A percentile compares a stretch with the other conserved stretches of the same genome.
Evolutionary conservation across 1,140 invertebrate species (phyloP).

Genomic region (Drosophila neocordata): DNA sequence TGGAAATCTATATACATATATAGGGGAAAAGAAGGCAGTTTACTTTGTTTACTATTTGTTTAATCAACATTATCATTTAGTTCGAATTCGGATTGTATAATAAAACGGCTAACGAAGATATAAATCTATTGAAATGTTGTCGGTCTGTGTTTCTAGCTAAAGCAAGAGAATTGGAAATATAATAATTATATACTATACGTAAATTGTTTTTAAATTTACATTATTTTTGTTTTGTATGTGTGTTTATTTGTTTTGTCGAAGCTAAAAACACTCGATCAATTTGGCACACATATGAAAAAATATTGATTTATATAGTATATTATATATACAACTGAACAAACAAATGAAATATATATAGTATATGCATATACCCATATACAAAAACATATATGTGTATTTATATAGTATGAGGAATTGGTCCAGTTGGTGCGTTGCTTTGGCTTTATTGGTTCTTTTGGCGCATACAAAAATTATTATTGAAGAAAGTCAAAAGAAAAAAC

Average conservation of each 20-base stretch:
- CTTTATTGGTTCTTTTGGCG: constrained; percentile 61
- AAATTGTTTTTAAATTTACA: constrained; percentile 69
- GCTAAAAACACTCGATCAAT: constrained; percentile 11
- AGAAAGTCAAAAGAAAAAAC: constrained; percentile 12
- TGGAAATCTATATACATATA: too few relatives aligned
- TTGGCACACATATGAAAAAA: background rate
- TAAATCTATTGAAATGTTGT: background rate
- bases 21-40: too few relatives aligned
- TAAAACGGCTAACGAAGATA: too few relatives aligned
- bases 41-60: too few relatives aligned
- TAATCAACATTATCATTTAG: too few relatives aligned
- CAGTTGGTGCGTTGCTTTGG: constrained; percentile 68
- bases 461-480: constrained; percentile 46
- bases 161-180: background rate
- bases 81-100: too few relatives aligned
- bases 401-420: constrained; percentile 44
- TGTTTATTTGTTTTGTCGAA: background rate
- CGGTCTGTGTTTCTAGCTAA: background rate
- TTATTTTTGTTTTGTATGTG: constrained; percentile 8
- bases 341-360: background rate
- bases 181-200: constrained; percentile 17
- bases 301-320: constrained; percentile 27
- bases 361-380: background rate
- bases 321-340: constrained; percentile 37
- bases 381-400: background rate